Evolutionary conservation across 2,797 vertebrate genomes (phyloP), one percentile per base, ranked within the genome.

Genomic region (Podargus strigoides): DNA sequence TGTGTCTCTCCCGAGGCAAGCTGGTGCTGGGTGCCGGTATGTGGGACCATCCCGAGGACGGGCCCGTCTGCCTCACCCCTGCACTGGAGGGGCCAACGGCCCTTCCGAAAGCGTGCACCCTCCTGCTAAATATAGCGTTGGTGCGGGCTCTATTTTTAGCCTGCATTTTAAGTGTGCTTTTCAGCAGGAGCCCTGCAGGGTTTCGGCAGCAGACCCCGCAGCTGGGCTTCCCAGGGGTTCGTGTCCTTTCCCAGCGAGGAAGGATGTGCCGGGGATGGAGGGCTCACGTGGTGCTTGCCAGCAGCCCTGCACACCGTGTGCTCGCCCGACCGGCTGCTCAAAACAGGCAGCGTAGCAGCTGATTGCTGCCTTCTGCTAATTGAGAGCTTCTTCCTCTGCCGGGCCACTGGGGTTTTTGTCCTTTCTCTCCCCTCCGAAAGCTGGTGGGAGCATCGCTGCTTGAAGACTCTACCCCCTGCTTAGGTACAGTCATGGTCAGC

Each of bases 1-100:
- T 4, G 20, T 0, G 0, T 5, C 26, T 75, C 36, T 81, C 20
- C 36, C 0, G 0, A 69, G 42, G 42, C 59, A 76, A 0, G 0
- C 16, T 82, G 0, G 0, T 83, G 72, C n/a, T 80, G 47, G 52
- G 9, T 69, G 69, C 73, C 2, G 4, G 47, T 62, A 56, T 47
- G 72, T 9, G 37, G 81, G 70, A 68, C 58, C 4, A 11, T 59
- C 74, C 55, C 0, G 3, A 77, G 84, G 66, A 58, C 27, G 50
- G 68, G 83, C 37, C 62, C 5, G 1, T 32, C 73, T 80, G 72
- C 77, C 37, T 70, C 56, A 2, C 12, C 52, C 75, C 58, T 89
- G 60, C 66, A 67, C 70, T 69, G 75, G 70, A 75, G 77, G 70
- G 59, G 59, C 41, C 0, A 0, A 37, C 27, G 3, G 85, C 59